Base-by-base conservation (phyloP, 1,140 invertebrate species). In the Drosophila littoralis region DNA sequence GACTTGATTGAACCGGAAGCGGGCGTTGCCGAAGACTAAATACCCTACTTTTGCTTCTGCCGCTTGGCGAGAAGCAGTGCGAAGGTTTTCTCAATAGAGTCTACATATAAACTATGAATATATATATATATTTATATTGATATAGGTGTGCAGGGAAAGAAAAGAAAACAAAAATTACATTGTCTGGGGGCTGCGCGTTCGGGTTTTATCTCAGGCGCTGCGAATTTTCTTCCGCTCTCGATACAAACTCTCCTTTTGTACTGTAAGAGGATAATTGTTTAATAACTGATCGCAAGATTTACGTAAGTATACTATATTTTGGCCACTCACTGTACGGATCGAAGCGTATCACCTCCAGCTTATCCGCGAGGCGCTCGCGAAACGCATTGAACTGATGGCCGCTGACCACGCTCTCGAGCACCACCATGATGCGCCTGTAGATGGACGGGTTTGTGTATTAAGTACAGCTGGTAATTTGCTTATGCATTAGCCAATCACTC, bases 251-350 rank as follows among this genome's bases (percentile, higher is more conserved):
- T 93, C 91, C 71, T 93, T 60, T 93, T 94, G 94, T 75, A 96
- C 95, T 96, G 93, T 75, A 95, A 95, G 46, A 13, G 6, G 33
- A 9, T 12, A 43, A 35, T 52, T 22, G 36, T 42, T 48, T 36
- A 58, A n/a, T 6, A 7, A 10, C 2, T 7, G 4, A 3, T 4
- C 50, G 3, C 17, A 17, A 1, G 1, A 17, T 17, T 17, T 17
- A 17, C 17, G 17, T 17, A 17, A 17, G 1, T 10, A 8, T 2
- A 10, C 1, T 57, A 22, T 6, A 51, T 36, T 42, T 33, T 22
- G 17, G 22, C 2, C 58, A 94, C 94, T 95, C 93, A 97, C 96
- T 95, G 65, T 93, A 95, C 9, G 97, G 97, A 93, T 98, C 97
- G 91, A 95, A 97, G 54, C 89, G 77, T 50, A 97, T 92, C 5